Conservation (phyloP, 2,797 vertebrate genomes). For the Ispidina lecontei region DNA sequence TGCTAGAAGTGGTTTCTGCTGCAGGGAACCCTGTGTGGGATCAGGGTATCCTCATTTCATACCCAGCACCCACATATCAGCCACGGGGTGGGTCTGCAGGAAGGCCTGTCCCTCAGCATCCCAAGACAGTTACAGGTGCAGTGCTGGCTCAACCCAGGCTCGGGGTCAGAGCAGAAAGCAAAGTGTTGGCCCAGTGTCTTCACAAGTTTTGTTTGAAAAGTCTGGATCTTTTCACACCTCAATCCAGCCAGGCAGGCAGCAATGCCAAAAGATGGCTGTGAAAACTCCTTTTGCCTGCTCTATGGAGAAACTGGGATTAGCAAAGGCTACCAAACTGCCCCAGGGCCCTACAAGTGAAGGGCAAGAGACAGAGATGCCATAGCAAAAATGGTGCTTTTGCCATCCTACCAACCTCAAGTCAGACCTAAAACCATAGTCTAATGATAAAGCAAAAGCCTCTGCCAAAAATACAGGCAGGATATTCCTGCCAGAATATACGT, state of each 20-base stretch:
- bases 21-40: neutral
- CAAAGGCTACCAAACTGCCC: neutral
- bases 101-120: neutral
- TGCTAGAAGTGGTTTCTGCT: neutral
- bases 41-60: neutral
- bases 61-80: accelerated
- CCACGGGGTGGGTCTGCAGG: neutral
- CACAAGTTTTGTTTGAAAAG: neutral
- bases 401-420: neutral
- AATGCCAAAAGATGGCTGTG: neutral
- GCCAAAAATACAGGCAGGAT: conserved; percentile 18
- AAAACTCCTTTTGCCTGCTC: neutral
- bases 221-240: neutral
- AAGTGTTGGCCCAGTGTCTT: neutral
- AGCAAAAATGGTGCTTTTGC: neutral
- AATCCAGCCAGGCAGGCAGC: neutral
- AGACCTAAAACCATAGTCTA: neutral
- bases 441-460: conserved; percentile 45
- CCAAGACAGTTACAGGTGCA: neutral
- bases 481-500: conserved; percentile 36
- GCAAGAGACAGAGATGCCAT: neutral
- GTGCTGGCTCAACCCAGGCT: neutral
- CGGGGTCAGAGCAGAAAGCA: accelerated
- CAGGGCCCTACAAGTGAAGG: neutral
- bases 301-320: neutral